phyloP scores from a whole-genome alignment of 2,888 invertebrate genomes.

The Acleris literana region DNA sequence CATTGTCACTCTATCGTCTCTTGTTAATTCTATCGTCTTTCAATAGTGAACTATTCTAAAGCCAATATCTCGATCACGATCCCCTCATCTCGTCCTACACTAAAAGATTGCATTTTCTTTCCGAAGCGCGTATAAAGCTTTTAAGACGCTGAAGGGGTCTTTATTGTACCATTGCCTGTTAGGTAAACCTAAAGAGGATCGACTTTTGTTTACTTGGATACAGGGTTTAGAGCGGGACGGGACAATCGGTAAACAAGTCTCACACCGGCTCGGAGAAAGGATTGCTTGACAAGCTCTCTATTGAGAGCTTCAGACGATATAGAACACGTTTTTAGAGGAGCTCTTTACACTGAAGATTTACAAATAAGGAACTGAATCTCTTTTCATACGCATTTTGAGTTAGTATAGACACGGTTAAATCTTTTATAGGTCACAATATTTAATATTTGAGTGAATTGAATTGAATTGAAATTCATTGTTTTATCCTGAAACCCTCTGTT shows the following conservation, averaged over 20 bases:
- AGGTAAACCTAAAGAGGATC: constrained; percentile 33
- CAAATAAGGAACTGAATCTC: background rate
- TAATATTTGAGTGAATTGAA: too few relatives aligned
- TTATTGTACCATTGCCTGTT: constrained; percentile 33
- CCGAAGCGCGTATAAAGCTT: constrained; percentile 32
- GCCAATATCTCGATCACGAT: too few relatives aligned
- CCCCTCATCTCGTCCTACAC: constrained; percentile 1
- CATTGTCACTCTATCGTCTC: too few relatives aligned
- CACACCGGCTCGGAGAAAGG: constrained; percentile 20
- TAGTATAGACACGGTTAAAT: too few relatives aligned
- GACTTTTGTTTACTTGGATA: constrained; percentile 34
- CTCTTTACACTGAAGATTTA: background rate
- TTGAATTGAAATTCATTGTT: too few relatives aligned
- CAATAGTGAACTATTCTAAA: too few relatives aligned
- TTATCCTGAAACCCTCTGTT: too few relatives aligned
- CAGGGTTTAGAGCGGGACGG: constrained; percentile 23
- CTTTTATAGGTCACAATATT: too few relatives aligned
- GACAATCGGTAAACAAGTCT: constrained; percentile 35
- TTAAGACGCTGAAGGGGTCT: constrained; percentile 32
- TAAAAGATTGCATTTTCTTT: constrained; percentile 35
- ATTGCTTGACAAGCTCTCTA: constrained; percentile 14
- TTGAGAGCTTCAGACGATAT: constrained; percentile 13
- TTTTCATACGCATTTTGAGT: too few relatives aligned
- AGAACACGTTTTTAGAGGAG: constrained; percentile 1
- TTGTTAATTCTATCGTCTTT: too few relatives aligned